phyloP scores from a whole-genome alignment of 2,113 vertebrate genomes.

The Nyctibius bracteatus region DNA sequence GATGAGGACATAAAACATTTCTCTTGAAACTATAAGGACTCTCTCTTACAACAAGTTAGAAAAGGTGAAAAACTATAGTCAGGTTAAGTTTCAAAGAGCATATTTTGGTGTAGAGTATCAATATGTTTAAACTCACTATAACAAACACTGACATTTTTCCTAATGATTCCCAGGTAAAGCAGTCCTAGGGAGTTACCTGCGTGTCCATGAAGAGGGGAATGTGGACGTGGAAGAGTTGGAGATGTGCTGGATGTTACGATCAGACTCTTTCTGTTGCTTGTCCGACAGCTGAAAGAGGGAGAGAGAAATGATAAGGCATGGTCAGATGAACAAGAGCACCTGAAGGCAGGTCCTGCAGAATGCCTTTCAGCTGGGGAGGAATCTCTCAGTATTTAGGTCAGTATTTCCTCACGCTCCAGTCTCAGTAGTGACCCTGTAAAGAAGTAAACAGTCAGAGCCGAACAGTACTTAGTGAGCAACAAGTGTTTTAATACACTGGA shows the following conservation, averaged over 20 bases:
- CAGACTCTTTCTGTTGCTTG: slow-evolving; percentile 96
- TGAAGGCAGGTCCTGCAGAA: background rate
- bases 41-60: background rate
- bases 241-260: slow-evolving; percentile 97
- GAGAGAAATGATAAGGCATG: background rate
- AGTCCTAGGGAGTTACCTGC: slow-evolving; percentile 77
- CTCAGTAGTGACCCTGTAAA: background rate
- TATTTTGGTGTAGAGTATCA: background rate
- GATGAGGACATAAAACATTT: background rate
- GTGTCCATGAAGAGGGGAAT: slow-evolving; percentile 93
- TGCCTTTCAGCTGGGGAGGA: background rate
- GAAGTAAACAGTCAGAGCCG: background rate
- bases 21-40: background rate
- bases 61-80: background rate
- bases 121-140: background rate
- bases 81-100: background rate
- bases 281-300: slow-evolving; percentile 86
- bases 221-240: slow-evolving; percentile 93
- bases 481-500: background rate
- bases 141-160: background rate
- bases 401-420: background rate
- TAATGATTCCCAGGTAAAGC: background rate
- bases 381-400: background rate
- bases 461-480: background rate
- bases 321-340: background rate